Evolutionary conservation across 2,888 invertebrate genomes (phyloP), one percentile per base, ranked within the genome.

Genomic region (Tridacna gigas): DNA sequence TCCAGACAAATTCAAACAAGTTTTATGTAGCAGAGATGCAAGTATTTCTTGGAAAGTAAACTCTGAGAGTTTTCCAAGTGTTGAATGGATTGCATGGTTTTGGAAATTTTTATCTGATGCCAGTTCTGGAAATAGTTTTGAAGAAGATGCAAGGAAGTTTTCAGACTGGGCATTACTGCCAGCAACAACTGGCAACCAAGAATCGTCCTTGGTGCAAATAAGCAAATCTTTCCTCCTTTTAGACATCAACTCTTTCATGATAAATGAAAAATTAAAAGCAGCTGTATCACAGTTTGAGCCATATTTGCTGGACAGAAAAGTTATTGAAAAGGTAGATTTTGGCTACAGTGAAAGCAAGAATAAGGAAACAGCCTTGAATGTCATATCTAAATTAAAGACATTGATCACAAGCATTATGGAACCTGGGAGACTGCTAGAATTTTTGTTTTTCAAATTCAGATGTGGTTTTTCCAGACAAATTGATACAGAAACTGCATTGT

Each of bases 71-170:
- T 37, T 74, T 13, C 60, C 63, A n/a, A 28, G 61, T 18, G 22
- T 22, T 20, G 9, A 61, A 37, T 74, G 74, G 74, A 61, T 74
- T 20, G n/a, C 22, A n/a, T 45, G 45, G 22, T 74, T 74, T 74
- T 74, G 63, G 60, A 74, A 74, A 61, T 74, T 74, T n/a, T 63
- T 74, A 12, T 20, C 5, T 45, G 61, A 61, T n/a, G 45, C n/a
- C 5, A 37, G 37, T 15, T 37, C 7, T 22, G 48, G 11, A 25
- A 51, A n/a, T 18, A n/a, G n/a, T 13, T 71, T 71, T 25, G 48
- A 48, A 25, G 51, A 71, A 71, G 48, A 12, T 22, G 22, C 37
- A 48, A 26, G 48, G 13, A 3, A 22, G 7, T 12, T 71, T 25
- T 47, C 71, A 28, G 48, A 48, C 12, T 71, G 71, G 71, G 51